Base-by-base conservation (phyloP, 2,888 invertebrate species). In the Sialis fuliginosa region DNA sequence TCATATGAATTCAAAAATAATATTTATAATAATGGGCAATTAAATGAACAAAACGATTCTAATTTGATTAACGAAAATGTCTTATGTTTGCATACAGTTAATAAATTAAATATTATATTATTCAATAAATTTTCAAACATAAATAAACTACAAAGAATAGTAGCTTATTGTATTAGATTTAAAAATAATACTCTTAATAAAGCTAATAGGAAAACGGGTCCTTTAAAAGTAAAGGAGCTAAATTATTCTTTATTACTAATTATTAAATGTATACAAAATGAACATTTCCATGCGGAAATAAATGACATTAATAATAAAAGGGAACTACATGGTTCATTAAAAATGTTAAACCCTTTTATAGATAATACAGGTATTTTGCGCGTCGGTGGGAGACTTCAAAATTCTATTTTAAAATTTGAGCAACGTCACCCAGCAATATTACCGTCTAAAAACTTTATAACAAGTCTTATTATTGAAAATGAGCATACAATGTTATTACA, bases 391-490 rank as follows among this genome's bases (percentile, higher is more conserved):
- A 39, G 51, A 33, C 30, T 51, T 30, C 13, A 33, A 39, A 42
- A 46, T 42, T 9, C 48, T 13, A n/a, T 2, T 32, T 31, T 33
- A 30, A 7, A 34, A 8, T 49, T 39, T 43, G 45, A 33, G 5
- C 48, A 51, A 43, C 49, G 39, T 37, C 46, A 48, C 40, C 51
- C 48, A 8, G 48, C 50, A 8, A 39, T 51, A 22, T 37, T 51
- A 39, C 46, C 37, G 1, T 31, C 44, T 4, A 46, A 42, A n/a
- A 22, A 42, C 39, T 3, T 3, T 10, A 8, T 50, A 12, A 46
- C 48, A 22, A 48, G 13, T 9, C 13, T 39, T 4, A 39, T 39
- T 9, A 5, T 39, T 2, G 10, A 39, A 39, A 39, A 12, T 39
- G 40, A 39, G 12, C 40, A 39, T 5, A 10, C 2, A 2, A n/a